These are phyloP conservation scores for Lepidochitona cinerea DNA, from an alignment of 2,888 invertebrate genomes.

Conservation along the genomic window DNA sequence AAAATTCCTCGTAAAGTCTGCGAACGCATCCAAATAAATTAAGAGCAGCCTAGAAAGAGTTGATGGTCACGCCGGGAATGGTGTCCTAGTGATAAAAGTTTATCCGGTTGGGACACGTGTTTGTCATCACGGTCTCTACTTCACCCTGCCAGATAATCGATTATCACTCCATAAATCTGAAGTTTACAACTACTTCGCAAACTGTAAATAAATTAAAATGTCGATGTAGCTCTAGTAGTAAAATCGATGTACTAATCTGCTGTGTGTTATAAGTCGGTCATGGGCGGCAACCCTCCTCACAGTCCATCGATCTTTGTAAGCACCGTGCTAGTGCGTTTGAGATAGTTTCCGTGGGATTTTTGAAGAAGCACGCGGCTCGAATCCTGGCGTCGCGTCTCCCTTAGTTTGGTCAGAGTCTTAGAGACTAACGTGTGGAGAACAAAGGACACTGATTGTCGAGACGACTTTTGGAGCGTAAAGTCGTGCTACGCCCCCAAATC, in stretches of 20 bases:
- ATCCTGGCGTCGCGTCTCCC: background rate
- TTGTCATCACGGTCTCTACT: too few species aligned
- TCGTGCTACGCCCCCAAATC: too few species aligned
- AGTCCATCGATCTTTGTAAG: background rate
- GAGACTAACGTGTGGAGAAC: background rate
- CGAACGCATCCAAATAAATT: too few species aligned
- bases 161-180: too few species aligned
- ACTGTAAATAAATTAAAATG: background rate
- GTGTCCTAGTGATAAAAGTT: too few species aligned
- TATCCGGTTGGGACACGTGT: too few species aligned
- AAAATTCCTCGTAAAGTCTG: too few species aligned
- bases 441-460: too few species aligned
- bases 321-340: background rate
- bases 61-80: too few species aligned
- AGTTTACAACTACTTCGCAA: background rate
- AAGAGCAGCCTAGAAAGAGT: too few species aligned
- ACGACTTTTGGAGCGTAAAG: too few species aligned
- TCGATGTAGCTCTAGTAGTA: background rate
- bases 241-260: background rate
- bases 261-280: background rate
- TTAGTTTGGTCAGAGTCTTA: background rate
- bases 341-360: background rate
- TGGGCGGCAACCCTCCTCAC: background rate
- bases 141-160: too few species aligned
- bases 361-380: background rate